These are phyloP conservation scores for Heliothis subflexa DNA, from an alignment of 1,140 invertebrate genomes.

Conservation along the genomic window DNA sequence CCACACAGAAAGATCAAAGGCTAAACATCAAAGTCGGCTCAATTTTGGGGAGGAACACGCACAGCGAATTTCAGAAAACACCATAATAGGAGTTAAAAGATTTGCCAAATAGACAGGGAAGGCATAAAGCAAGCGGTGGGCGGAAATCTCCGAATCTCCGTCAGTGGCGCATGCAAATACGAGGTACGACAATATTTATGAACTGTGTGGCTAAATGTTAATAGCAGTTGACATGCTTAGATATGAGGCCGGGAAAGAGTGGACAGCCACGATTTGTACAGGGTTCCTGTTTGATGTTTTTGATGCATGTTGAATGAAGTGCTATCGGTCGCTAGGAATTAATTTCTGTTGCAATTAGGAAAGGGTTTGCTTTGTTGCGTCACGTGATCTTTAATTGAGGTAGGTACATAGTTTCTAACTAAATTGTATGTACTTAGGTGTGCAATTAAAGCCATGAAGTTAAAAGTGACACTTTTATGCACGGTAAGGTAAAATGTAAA, in stretches of 20 bases:
- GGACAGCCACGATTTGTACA: conserved; percentile 6
- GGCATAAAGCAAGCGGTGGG: conserved; percentile 36
- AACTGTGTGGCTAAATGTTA: conserved; percentile 40
- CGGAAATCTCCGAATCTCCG: conserved; percentile 45
- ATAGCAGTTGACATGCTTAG: conserved; percentile 44
- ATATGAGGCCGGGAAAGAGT: conserved; percentile 26
- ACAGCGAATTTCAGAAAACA: neutral
- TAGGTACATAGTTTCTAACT: no score
- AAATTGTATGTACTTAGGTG: no score
- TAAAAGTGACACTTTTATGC: no score
- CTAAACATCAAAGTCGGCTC: conserved; percentile 28
- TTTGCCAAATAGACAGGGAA: conserved; percentile 39
- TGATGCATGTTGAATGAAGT: neutral
- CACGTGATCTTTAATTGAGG: no score
- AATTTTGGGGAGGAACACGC: conserved; percentile 1
- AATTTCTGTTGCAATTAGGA: neutral
- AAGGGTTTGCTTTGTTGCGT: no score
- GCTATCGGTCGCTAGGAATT: neutral
- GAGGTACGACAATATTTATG: conserved; percentile 37
- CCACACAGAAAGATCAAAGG: conserved; percentile 10
- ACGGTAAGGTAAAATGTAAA: neutral
- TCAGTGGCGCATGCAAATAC: conserved; percentile 36
- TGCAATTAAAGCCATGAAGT: no score
- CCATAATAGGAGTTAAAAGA: conserved; percentile 31
- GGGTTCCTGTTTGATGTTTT: neutral